Evolutionary conservation across 1,140 invertebrate species (phyloP), one percentile per base, ranked within the genome.

Genomic region (Drosophila busckii): DNA sequence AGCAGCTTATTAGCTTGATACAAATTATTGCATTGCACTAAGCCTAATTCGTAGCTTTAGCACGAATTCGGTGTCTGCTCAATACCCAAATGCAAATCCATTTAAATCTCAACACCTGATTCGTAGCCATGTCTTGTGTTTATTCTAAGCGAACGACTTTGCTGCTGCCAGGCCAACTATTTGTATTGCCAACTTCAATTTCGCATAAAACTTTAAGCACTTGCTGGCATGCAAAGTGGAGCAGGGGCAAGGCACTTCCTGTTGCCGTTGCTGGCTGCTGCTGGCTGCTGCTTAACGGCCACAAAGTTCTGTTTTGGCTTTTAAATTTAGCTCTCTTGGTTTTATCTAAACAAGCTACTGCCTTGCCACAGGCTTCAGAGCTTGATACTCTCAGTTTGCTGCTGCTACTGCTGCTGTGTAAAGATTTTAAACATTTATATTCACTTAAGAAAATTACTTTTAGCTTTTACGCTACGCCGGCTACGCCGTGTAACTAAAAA

Each of bases 361-460:
- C 37, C 35, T 32, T 26, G 20, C 25, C 42, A 44, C 19, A 12
- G 28, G 23, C 41, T 10, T 6, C 20, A 37, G 7, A 15, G 37
- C 12, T 26, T 25, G 29, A 22, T 12, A 5, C 20, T 19, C n/a
- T n/a, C n/a, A n/a, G n/a, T 10, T 23, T 44, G 13, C 16, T 13
- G 29, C 28, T 29, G 29, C 25, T 49, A 37, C 29, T 62, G 60
- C 22, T 67, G 40, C 35, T 42, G 23, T 59, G 40, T 19, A 61
- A 54, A 60, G 63, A 73, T 65, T 68, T 78, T 73, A 82, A 82
- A 75, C 75, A 82, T 82, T 82, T 75, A 75, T 75, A 82, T 82
- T 82, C 75, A 82, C 75, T 82, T 82, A 82, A 67, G 69, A 70
- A 82, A 82, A 82, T 82, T 82, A 82, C 75, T 82, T 82, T 82